A percentile compares a stretch with the other conserved stretches of the same genome.
Conservation (phyloP, 2,888 invertebrate species). For the Hofmannophila pseudospretella region DNA sequence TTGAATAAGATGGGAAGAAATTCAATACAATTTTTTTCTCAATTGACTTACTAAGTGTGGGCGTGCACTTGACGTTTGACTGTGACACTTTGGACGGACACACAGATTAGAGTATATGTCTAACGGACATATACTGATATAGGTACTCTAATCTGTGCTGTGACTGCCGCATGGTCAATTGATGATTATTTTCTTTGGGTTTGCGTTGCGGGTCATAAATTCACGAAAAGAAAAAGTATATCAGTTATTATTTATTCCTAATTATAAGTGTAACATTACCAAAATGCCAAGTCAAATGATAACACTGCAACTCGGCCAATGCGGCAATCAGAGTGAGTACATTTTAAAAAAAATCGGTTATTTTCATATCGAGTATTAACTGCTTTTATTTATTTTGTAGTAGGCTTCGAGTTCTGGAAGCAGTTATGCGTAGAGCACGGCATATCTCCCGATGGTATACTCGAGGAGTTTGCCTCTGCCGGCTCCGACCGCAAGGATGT, state of each 20-base stretch:
- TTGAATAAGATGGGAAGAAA: too few relatives aligned
- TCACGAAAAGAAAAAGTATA: constrained; percentile 24
- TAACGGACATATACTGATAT: too few relatives aligned
- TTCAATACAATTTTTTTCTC: too few relatives aligned
- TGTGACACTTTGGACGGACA: too few relatives aligned
- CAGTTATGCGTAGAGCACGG: constrained; percentile 98
- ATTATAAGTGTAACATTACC: constrained; percentile 17
- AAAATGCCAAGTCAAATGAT: constrained; percentile 99
- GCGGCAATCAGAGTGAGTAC: constrained; percentile 96
- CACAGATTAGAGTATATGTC: too few relatives aligned
- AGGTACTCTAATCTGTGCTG: too few relatives aligned
- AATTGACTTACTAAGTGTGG: too few relatives aligned
- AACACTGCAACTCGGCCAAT: constrained; percentile 97
- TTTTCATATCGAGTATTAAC: constrained; percentile 19
- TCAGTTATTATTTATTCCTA: constrained; percentile 9
- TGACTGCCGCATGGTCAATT: too few relatives aligned
- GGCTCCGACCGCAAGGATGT: constrained; percentile 98
- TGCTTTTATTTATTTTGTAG: constrained; percentile 28
- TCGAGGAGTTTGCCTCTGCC: constrained; percentile 95
- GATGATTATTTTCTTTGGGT: too few relatives aligned
- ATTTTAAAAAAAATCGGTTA: constrained; percentile 20
- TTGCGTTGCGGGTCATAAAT: too few relatives aligned
- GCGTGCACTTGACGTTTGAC: too few relatives aligned
- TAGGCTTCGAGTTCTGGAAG: constrained; percentile 99
- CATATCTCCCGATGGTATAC: constrained; percentile 95